phyloP scores from a whole-genome alignment of 2,113 vertebrate species.

The Lasiurus borealis region DNA sequence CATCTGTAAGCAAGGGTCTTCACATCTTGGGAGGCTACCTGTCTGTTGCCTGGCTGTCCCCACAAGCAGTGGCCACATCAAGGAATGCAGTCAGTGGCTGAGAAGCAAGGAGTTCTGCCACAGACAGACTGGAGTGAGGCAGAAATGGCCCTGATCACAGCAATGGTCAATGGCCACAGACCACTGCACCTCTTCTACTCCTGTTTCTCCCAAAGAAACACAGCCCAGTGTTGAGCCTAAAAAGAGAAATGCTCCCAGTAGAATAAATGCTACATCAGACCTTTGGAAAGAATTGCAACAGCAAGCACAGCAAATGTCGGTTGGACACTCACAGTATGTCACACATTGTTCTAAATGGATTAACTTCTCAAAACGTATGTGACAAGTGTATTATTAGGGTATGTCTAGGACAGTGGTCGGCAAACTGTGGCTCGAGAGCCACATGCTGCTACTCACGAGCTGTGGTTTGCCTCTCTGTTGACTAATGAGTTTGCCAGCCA shows the following conservation, averaged over 20 bases:
- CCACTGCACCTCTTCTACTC: neutral
- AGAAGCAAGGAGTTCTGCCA: neutral
- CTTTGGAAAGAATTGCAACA: neutral
- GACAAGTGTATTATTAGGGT: neutral
- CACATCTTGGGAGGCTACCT: neutral
- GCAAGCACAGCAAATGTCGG: neutral
- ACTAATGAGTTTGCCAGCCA: too few species aligned
- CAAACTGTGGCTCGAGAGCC: too few species aligned
- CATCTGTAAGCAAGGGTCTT: neutral
- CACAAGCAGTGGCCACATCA: neutral
- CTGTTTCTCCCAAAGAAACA: neutral
- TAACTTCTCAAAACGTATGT: neutral
- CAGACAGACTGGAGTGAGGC: neutral
- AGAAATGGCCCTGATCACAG: neutral
- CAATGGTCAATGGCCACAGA: neutral
- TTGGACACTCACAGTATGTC: neutral
- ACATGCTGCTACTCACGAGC: too few species aligned
- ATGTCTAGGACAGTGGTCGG: neutral
- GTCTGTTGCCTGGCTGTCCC: neutral
- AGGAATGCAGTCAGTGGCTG: neutral
- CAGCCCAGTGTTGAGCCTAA: neutral
- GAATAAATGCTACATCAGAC: neutral
- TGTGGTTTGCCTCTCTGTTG: too few species aligned
- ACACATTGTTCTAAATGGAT: neutral
- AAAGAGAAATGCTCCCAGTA: neutral